Evolutionary conservation across 2,888 invertebrate species (phyloP), one percentile per base, ranked within the genome.

Genomic region (Cephonodes hylas): DNA sequence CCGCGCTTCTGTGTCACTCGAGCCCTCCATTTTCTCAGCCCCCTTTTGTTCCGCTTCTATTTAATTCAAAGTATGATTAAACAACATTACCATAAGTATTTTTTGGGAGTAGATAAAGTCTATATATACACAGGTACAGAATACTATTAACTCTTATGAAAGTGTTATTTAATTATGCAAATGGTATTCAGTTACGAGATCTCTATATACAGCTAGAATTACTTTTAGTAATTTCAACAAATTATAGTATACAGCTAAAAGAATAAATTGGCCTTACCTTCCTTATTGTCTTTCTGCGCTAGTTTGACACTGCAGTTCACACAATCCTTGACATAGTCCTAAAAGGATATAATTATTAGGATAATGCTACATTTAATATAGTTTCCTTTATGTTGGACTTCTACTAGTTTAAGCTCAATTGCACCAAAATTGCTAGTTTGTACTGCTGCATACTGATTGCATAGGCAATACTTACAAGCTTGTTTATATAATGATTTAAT

Each of bases 271-370:
- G n/a, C n/a, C 70, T 3, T 38, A 89, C 91, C 89, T 31, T 53
- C 82, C 79, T 91, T 91, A 69, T 93, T 91, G 66, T 93, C 91
- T 59, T 88, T 89, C 67, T 88, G 86, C 4, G 85, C 80, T 0
- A 90, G 68, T 67, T 92, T 91, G 0, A 83, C 67, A 66, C 83
- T 89, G 75, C 93, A 93, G 58, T 67, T 83, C 2, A 76, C 83
- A 67, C 93, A 93, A 59, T 81, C 86, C 61, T 89, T 88, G 0
- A 88, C 83, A 31, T 80, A 83, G 59, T 91, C 93, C 85, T 91
- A 78, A 8, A 77, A 75, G 63, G 67, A 27, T 60, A n/a, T n/a
- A n/a, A n/a, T n/a, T n/a, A n/a, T n/a, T n/a, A n/a, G n/a, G n/a
- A n/a, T n/a, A n/a, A n/a, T n/a, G n/a, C n/a, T n/a, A n/a, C n/a